Conservation (phyloP, 2,797 vertebrate species). For the Rhadinocentrus ornatus region DNA sequence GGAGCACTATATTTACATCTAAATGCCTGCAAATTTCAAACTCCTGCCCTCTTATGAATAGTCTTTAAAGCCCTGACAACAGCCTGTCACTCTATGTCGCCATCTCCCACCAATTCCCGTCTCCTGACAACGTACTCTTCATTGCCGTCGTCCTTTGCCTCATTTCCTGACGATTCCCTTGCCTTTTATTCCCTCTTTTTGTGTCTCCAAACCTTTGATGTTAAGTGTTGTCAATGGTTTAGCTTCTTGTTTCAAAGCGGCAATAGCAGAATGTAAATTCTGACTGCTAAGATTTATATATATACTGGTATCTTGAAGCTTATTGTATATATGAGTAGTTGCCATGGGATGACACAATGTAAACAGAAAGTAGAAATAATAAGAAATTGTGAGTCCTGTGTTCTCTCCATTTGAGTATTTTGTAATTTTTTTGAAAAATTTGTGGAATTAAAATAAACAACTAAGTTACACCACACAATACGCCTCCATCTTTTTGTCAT, state of each 20-base stretch:
- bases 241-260: slow-evolving; percentile 94
- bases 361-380: slow-evolving; percentile 98
- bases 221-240: slow-evolving; percentile 96
- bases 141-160: slow-evolving; percentile 48
- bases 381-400: slow-evolving; percentile 99
- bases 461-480: slow-evolving; percentile 96
- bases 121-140: slow-evolving; percentile 58
- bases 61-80: slow-evolving; percentile 54
- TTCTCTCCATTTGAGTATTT: slow-evolving; percentile 99
- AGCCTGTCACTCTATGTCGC: slow-evolving; percentile 67
- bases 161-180: slow-evolving; percentile 57
- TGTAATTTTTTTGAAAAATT: slow-evolving; percentile 99
- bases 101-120: slow-evolving; percentile 64
- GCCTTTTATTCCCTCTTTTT: slow-evolving; percentile 82
- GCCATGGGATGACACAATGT: slow-evolving; percentile 99
- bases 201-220: slow-evolving; percentile 93
- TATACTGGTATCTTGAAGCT: slow-evolving; percentile 99
- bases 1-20: slow-evolving; percentile 62
- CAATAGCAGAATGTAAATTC: slow-evolving; percentile 95
- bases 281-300: slow-evolving; percentile 98
- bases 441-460: slow-evolving; percentile 99
- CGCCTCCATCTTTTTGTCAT: slow-evolving; percentile 6
- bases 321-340: slow-evolving; percentile 99
- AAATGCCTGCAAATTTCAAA: slow-evolving; percentile 51
- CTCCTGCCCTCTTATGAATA: slow-evolving; percentile 32